These are phyloP conservation scores for Lycaena phlaeas DNA, from an alignment of 2,888 invertebrate genomes.

Conservation along the genomic window DNA sequence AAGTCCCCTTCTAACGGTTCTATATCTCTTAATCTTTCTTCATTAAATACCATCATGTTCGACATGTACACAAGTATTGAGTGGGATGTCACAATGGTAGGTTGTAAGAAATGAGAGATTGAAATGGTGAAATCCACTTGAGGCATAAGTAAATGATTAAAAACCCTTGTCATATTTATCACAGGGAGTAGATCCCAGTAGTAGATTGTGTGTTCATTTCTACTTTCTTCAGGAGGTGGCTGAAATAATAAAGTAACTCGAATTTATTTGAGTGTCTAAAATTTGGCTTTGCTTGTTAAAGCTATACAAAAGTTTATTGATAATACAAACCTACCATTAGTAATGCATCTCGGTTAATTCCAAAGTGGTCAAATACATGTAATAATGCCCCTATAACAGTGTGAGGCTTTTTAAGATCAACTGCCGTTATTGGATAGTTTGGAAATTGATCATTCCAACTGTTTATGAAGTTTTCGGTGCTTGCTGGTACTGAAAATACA, in stretches of 20 bases:
- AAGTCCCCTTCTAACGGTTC: constrained; percentile 42
- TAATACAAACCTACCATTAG: constrained; percentile 34
- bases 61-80: constrained; percentile 40
- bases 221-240: constrained; percentile 39
- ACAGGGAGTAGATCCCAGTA: constrained; percentile 54
- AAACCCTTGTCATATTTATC: constrained; percentile 47
- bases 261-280: background rate
- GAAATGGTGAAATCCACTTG: constrained; percentile 28
- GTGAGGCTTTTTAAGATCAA: constrained; percentile 47
- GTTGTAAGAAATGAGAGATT: constrained; percentile 46
- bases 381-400: constrained; percentile 45
- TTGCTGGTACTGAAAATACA: constrained; percentile 15
- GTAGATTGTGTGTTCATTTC: constrained; percentile 43
- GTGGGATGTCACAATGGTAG: constrained; percentile 30
- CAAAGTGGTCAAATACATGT: constrained; percentile 41
- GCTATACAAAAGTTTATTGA: too few relatives aligned
- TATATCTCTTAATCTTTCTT: constrained; percentile 34
- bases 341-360: constrained; percentile 44
- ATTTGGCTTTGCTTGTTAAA: too few relatives aligned
- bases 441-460: constrained; percentile 49
- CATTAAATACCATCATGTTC: constrained; percentile 46
- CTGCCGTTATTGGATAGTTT: constrained; percentile 32
- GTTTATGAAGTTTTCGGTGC: constrained; percentile 35
- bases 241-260: constrained; percentile 21
- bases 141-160: constrained; percentile 38